phyloP scores from a whole-genome alignment of 2,797 vertebrate genomes.

The Hippocampus kuda region DNA sequence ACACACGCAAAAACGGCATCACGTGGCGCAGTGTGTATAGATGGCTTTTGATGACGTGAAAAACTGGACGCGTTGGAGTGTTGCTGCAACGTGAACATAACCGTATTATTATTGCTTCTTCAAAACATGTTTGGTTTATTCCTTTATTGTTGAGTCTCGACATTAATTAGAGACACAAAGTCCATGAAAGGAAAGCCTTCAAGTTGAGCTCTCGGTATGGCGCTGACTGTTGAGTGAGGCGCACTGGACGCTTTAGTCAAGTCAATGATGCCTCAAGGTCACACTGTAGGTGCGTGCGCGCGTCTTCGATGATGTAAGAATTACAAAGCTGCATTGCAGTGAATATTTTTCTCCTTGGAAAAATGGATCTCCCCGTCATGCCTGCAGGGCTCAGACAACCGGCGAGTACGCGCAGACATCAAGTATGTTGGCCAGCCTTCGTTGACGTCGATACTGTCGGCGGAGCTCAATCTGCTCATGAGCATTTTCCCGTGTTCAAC shows the following conservation, averaged over 20 bases:
- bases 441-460: constrained; percentile 42
- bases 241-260: constrained; percentile 19
- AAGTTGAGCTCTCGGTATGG: neutral
- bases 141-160: neutral
- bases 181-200: neutral
- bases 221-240: neutral
- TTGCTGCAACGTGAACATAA: too few species aligned
- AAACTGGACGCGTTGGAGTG: too few species aligned
- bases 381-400: constrained; percentile 26
- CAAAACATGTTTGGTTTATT: neutral
- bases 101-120: too few species aligned
- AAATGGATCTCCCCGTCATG: constrained; percentile 23
- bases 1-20: too few species aligned
- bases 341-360: constrained; percentile 33
- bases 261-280: constrained; percentile 11
- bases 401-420: constrained; percentile 9
- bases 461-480: constrained; percentile 39
- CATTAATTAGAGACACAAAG: too few species aligned
- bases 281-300: neutral
- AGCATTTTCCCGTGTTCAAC: constrained; percentile 41
- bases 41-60: too few species aligned
- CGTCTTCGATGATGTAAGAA: constrained; percentile 1
- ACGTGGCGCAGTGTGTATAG: too few species aligned
- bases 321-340: constrained; percentile 17
- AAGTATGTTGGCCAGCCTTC: constrained; percentile 24